Percentiles rank a stretch among this genome's conserved stretches.
Conservation (phyloP, 92 coral and sea anemone species). For the Micromussa lordhowensis region DNA sequence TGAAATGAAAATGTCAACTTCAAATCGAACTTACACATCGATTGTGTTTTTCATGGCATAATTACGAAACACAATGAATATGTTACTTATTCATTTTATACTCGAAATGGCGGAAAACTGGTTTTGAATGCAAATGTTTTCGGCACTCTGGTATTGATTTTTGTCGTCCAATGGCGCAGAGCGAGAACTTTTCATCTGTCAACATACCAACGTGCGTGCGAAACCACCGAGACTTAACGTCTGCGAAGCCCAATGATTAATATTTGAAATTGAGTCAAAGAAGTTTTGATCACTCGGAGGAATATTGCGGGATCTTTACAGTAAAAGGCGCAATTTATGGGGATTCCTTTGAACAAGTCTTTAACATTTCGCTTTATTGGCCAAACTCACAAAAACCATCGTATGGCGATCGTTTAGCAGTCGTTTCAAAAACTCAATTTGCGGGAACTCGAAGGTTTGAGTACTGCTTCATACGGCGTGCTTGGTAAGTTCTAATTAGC, state of each 20-base stretch:
- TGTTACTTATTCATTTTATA: background rate
- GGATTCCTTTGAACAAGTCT: background rate
- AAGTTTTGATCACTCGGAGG: background rate
- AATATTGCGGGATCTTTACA: background rate
- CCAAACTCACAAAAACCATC: background rate
- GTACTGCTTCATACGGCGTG: background rate
- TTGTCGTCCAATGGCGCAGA: constrained; percentile 3
- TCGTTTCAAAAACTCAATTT: background rate
- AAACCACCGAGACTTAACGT: constrained; percentile 11
- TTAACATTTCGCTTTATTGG: constrained; percentile 10
- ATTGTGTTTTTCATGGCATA: background rate
- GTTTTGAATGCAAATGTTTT: background rate
- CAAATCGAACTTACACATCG: background rate
- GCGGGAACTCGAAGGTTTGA: background rate
- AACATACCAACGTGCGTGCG: constrained; percentile 27
- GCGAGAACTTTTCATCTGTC: constrained; percentile 3
- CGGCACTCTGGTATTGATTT: background rate
- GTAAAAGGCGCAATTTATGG: background rate
- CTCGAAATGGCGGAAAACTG: background rate
- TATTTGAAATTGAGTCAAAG: background rate
- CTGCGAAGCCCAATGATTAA: background rate
- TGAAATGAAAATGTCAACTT: background rate
- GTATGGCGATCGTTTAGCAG: constrained; percentile 9
- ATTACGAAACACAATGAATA: background rate
- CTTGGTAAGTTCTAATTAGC: constrained; percentile 6